A percentile compares a stretch with the other conserved stretches of the same genome.
phyloP scores from a whole-genome alignment of 2,113 vertebrate species.

The Lepus timidus region DNA sequence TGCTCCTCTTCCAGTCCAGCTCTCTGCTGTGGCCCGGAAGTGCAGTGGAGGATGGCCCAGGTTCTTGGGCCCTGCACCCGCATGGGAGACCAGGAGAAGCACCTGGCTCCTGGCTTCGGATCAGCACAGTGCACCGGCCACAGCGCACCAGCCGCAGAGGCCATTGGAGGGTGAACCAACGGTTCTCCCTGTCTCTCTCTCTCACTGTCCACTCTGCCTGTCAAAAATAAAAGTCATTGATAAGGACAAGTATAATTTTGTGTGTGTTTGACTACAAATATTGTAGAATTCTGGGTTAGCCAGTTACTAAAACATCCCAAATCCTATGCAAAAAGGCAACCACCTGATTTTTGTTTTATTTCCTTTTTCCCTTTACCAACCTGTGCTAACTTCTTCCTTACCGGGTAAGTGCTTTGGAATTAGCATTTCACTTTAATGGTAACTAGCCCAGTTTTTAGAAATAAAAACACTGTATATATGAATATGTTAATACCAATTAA shows the following conservation, averaged over 20 bases:
- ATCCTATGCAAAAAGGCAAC: background rate
- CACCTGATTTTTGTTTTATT: too few relatives aligned
- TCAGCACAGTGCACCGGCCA: too few relatives aligned
- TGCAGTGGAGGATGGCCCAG: too few relatives aligned
- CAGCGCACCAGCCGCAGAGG: too few relatives aligned
- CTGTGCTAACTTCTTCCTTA: background rate
- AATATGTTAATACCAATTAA: constrained; percentile 13
- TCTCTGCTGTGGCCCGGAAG: too few relatives aligned
- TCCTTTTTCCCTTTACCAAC: background rate
- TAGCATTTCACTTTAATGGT: background rate
- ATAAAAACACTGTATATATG: background rate
- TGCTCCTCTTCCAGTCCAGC: too few relatives aligned
- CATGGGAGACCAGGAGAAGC: too few relatives aligned
- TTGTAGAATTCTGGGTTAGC: background rate
- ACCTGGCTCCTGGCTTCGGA: too few relatives aligned
- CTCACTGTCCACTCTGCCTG: too few relatives aligned
- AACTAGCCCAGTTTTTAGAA: background rate
- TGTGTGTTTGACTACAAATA: background rate
- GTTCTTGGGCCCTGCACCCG: too few relatives aligned
- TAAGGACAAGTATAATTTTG: background rate
- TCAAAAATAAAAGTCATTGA: background rate
- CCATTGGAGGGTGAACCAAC: too few relatives aligned
- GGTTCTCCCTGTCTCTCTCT: background rate
- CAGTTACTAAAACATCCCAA: background rate
- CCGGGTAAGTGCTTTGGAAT: background rate